These are phyloP conservation scores for Pogonocichla stellata DNA, from an alignment of 2,113 vertebrate species.

Conservation along the genomic window DNA sequence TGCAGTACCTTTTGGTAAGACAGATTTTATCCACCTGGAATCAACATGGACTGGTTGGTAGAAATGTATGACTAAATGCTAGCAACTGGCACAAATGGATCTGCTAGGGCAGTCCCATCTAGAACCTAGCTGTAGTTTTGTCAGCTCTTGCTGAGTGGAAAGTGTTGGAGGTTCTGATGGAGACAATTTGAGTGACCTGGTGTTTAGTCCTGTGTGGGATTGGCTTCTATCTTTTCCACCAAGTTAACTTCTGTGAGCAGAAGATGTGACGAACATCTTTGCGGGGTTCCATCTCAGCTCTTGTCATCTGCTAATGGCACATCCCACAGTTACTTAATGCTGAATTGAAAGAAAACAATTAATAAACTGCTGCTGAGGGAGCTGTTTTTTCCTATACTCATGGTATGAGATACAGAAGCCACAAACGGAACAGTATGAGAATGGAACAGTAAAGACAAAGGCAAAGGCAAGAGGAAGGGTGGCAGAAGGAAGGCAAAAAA, in stretches of 20 bases:
- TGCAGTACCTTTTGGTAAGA: not conserved
- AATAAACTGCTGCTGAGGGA: not conserved
- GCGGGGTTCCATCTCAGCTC: not conserved
- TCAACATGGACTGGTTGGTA: not conserved
- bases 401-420: not conserved
- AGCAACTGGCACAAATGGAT: not conserved
- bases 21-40: not conserved
- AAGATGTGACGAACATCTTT: not conserved
- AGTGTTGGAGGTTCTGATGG: not conserved
- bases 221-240: not conserved
- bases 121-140: not conserved
- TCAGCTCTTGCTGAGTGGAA: not conserved
- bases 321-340: not conserved
- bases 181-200: not conserved
- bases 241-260: not conserved
- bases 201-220: not conserved
- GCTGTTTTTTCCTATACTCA: not conserved
- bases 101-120: not conserved
- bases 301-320: not conserved
- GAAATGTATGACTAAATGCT: not conserved
- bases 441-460: not conserved
- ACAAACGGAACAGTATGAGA: not conserved
- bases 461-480: not conserved
- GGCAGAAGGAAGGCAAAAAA: not conserved
- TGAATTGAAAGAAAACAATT: not conserved